Conservation (phyloP, 2,888 invertebrate genomes). For the Eremobia ochroleuca region DNA sequence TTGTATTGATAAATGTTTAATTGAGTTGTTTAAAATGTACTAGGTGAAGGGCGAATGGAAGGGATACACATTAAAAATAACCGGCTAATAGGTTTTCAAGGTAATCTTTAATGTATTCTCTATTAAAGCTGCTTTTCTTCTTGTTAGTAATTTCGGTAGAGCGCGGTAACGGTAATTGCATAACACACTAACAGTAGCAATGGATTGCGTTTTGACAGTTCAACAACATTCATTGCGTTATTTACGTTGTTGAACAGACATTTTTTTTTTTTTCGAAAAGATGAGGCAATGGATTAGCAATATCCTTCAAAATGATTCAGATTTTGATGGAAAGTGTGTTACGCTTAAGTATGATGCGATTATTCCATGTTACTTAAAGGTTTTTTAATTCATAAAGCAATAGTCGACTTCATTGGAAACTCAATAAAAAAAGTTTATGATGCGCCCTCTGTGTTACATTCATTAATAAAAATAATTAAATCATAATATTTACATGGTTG, state of each 20-base stretch:
- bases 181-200: not conserved
- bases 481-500: slow-evolving; percentile 4
- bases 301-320: not conserved
- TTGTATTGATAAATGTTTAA: slow-evolving; percentile 45
- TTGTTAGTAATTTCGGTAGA: slow-evolving; percentile 25
- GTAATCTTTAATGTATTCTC: slow-evolving; percentile 55
- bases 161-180: not conserved
- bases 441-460: not conserved
- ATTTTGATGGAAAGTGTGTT: not conserved
- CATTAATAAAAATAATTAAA: not conserved
- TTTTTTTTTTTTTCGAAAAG: not conserved
- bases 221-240: not conserved
- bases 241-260: not conserved
- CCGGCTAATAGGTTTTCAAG: slow-evolving; percentile 66
- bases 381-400: not conserved
- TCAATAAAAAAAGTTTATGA: not conserved
- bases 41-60: slow-evolving; percentile 66
- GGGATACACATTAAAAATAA: slow-evolving; percentile 68
- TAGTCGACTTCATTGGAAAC: not conserved
- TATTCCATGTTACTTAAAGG: slow-evolving; percentile 6
- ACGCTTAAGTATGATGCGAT: not conserved
- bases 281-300: not conserved
- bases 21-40: slow-evolving; percentile 59
- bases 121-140: slow-evolving; percentile 32
- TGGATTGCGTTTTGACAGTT: not conserved